These are phyloP conservation scores for Entelurus aequoreus DNA, from an alignment of 2,113 vertebrate species.

Conservation along the genomic window DNA sequence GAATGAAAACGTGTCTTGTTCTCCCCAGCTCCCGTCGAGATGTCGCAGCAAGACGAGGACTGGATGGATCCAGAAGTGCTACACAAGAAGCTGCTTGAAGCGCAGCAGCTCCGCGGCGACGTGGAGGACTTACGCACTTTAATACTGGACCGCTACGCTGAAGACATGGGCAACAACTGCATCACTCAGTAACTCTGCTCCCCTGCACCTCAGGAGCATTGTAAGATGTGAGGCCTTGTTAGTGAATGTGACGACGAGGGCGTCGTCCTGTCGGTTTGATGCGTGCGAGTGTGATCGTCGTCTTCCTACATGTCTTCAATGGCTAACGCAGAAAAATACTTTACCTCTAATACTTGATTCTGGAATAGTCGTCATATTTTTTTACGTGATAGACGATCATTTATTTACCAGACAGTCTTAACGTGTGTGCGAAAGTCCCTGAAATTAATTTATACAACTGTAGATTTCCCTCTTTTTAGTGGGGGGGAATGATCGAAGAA, in stretches of 20 bases:
- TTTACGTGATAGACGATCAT: conserved; percentile 35
- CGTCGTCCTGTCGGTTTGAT: conserved; percentile 39
- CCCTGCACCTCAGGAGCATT: conserved; percentile 5
- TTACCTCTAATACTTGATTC: conserved; percentile 67
- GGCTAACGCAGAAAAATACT: conserved; percentile 57
- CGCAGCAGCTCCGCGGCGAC: conserved; percentile 83
- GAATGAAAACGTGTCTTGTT: background rate
- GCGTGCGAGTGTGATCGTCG: no score
- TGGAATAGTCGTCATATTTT: conserved; percentile 31
- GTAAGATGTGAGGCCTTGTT: conserved; percentile 10
- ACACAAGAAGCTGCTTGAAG: conserved; percentile 82
- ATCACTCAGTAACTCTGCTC: conserved; percentile 72
- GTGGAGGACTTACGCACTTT: conserved; percentile 89
- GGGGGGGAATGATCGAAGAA: conserved; percentile 59
- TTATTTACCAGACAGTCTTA: conserved; percentile 66
- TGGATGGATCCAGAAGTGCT: conserved; percentile 80
- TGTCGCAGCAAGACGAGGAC: conserved; percentile 70
- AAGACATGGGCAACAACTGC: conserved; percentile 99
- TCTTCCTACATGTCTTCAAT: conserved; percentile 53
- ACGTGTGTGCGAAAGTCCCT: conserved; percentile 44
- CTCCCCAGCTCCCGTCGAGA: conserved; percentile 67
- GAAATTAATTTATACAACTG: conserved; percentile 57
- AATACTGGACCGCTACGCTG: conserved; percentile 91
- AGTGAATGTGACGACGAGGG: conserved; percentile 43
- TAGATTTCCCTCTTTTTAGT: conserved; percentile 47